These are phyloP conservation scores for Ceyx cyanopectus DNA, from an alignment of 2,113 vertebrate species.

Conservation along the genomic window DNA sequence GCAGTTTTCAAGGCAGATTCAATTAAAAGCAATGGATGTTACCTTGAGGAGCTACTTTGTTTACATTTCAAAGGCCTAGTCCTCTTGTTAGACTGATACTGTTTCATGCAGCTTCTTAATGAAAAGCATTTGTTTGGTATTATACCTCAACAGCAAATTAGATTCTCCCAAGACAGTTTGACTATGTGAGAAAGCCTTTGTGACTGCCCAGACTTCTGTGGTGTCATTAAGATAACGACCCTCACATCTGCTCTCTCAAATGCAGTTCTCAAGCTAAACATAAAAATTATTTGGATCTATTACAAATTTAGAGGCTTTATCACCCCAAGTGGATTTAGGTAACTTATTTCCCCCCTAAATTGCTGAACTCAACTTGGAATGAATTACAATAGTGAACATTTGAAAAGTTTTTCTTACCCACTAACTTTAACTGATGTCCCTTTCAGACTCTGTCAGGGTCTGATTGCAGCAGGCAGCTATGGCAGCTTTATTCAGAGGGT, in stretches of 20 bases:
- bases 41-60: constrained; percentile 34
- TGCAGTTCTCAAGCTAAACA: neutral
- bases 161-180: constrained; percentile 31
- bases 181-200: neutral
- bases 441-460: neutral
- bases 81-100: neutral
- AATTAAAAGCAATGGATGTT: constrained; percentile 23
- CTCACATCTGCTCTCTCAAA: constrained; percentile 16
- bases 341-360: neutral
- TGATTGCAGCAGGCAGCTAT: neutral
- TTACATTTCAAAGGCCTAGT: constrained; percentile 49
- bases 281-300: neutral
- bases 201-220: constrained; percentile 12
- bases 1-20: constrained; percentile 14
- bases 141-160: constrained; percentile 31
- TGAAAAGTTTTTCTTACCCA: neutral
- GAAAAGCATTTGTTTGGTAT: constrained; percentile 62
- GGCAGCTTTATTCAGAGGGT: neutral
- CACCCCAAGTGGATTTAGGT: neutral
- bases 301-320: neutral
- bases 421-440: neutral
- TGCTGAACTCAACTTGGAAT: neutral
- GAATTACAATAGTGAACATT: neutral
- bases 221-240: neutral
- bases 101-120: constrained; percentile 32